Evolutionary conservation across 2,888 invertebrate genomes (phyloP).

Genomic region (Tenthredo mesomela): DNA sequence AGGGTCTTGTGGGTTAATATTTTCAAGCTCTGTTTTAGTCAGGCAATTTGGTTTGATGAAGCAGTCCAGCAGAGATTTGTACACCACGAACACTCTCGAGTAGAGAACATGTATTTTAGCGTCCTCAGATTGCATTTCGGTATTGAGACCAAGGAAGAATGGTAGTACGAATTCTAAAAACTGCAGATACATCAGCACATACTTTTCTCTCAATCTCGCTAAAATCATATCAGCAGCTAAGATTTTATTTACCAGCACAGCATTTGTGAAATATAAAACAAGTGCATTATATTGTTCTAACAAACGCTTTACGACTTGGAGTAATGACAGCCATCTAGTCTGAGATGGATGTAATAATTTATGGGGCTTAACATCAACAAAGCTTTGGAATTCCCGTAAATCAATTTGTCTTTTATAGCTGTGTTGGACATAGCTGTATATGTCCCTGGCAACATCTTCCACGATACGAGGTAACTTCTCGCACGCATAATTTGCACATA

Average conservation of each 20-base stretch:
- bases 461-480: too few relatives aligned
- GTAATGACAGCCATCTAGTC: slow-evolving; percentile 57
- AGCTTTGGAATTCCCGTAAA: too few relatives aligned
- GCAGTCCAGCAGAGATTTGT: slow-evolving; percentile 47
- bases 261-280: slow-evolving; percentile 40
- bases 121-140: slow-evolving; percentile 53
- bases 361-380: too few relatives aligned
- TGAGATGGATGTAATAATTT: slow-evolving; percentile 55
- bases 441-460: too few relatives aligned
- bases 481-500: too few relatives aligned
- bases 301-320: slow-evolving; percentile 48
- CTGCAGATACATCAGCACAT: slow-evolving; percentile 5
- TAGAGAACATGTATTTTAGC: slow-evolving; percentile 50
- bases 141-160: slow-evolving; percentile 46
- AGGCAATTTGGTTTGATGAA: too few relatives aligned
- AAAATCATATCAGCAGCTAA: slow-evolving; percentile 51
- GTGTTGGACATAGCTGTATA: too few relatives aligned
- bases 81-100: slow-evolving; percentile 4
- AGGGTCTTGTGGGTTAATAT: too few relatives aligned
- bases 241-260: slow-evolving; percentile 42
- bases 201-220: slow-evolving; percentile 42
- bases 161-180: slow-evolving; percentile 51
- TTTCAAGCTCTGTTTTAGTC: too few relatives aligned
- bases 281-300: slow-evolving; percentile 43
- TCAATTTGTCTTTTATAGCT: too few relatives aligned